A percentile compares a stretch with the other conserved stretches of the same genome.
Evolutionary conservation across 2,797 vertebrate species (phyloP).

Genomic region (Danio jaintianensis): DNA sequence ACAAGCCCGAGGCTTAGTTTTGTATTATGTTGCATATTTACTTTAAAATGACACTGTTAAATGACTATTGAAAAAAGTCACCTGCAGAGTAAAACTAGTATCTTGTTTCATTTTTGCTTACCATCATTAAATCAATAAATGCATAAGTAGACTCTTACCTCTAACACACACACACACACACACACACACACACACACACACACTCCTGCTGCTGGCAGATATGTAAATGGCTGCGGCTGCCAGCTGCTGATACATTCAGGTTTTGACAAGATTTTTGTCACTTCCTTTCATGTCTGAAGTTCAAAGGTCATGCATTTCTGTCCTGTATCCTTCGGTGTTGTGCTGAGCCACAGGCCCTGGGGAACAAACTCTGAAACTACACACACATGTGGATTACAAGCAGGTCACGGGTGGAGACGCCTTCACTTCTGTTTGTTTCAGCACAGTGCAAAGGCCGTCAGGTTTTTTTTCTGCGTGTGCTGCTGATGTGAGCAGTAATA

Average conservation of each 20-base stretch:
- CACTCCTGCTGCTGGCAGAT: neutral
- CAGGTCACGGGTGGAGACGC: slow-evolving; percentile 38
- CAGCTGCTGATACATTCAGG: neutral
- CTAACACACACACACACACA: neutral
- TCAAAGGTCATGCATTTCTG: neutral
- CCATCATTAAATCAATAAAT: neutral
- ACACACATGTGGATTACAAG: slow-evolving; percentile 13
- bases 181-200: neutral
- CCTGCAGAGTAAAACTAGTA: too few relatives aligned
- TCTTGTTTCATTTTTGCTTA: too few relatives aligned
- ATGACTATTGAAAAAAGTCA: neutral
- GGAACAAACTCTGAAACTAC: slow-evolving; percentile 24
- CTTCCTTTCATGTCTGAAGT: neutral
- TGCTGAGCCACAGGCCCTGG: slow-evolving; percentile 5
- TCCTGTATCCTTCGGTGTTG: neutral
- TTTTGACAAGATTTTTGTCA: neutral
- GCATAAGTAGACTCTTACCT: neutral
- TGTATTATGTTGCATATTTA: neutral
- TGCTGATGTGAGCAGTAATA: neutral
- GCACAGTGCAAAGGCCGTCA: neutral
- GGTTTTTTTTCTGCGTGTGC: neutral
- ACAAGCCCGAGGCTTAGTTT: too few relatives aligned
- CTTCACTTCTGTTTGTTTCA: slow-evolving; percentile 26
- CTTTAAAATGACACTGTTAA: neutral
- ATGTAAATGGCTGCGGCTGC: neutral